Conservation (phyloP, 2,113 vertebrate species). For the Paradisaea rubra region DNA sequence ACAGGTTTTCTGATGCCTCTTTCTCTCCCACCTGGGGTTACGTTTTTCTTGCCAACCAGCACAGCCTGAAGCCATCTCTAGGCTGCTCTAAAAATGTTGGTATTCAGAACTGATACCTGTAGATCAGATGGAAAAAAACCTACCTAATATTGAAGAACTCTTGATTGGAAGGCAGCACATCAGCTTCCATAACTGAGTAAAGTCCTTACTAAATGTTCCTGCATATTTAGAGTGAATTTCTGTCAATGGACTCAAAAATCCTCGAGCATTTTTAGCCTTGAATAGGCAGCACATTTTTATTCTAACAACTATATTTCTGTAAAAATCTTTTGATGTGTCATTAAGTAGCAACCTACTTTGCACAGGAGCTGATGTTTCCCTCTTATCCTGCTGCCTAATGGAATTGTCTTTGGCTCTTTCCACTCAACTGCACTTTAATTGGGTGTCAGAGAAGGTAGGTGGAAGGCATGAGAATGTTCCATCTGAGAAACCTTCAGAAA, state of each 20-base stretch:
- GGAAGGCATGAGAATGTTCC: neutral
- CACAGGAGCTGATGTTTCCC: neutral
- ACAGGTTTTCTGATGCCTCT: neutral
- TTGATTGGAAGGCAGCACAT: neutral
- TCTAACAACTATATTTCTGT: neutral
- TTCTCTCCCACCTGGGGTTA: neutral
- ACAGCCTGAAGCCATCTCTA: neutral
- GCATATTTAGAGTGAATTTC: neutral
- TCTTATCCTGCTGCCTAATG: neutral
- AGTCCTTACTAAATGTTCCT: neutral
- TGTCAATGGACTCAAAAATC: neutral
- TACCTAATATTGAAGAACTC: neutral
- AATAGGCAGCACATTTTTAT: neutral
- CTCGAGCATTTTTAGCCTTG: neutral
- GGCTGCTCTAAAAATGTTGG: neutral
- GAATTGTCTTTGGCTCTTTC: neutral
- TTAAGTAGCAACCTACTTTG: neutral
- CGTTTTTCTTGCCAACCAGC: neutral
- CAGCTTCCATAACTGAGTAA: neutral
- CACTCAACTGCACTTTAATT: neutral
- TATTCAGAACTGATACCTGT: neutral
- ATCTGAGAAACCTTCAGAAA: neutral
- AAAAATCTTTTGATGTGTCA: neutral
- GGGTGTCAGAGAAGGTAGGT: neutral
- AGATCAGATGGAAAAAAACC: neutral